Conservation (phyloP, 2,797 vertebrate species). For the Gouania willdenowi region DNA sequence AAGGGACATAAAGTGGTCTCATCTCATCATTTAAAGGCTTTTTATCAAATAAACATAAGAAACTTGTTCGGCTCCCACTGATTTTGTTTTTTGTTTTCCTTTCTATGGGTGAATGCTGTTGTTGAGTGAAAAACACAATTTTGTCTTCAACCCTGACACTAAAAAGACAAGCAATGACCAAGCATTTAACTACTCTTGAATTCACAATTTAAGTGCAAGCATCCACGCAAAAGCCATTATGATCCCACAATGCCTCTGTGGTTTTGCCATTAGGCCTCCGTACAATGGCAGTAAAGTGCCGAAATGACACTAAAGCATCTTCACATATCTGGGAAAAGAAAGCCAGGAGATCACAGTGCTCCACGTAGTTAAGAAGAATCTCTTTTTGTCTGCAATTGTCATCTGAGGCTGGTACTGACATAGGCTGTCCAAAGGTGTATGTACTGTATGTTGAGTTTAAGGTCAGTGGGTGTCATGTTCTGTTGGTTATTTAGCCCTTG, state of each 20-base stretch:
- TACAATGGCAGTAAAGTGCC: constrained; percentile 48
- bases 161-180: constrained; percentile 40
- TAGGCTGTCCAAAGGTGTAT: too few relatives aligned
- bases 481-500: too few relatives aligned
- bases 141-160: constrained; percentile 5
- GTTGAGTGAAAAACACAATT: constrained; percentile 39
- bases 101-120: constrained; percentile 40
- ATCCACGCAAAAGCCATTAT: constrained; percentile 60
- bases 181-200: constrained; percentile 57
- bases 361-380: constrained; percentile 37
- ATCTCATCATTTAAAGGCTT: constrained; percentile 35
- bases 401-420: too few relatives aligned
- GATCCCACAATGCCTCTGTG: constrained; percentile 52
- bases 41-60: constrained; percentile 56
- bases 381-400: too few relatives aligned
- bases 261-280: constrained; percentile 58
- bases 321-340: constrained; percentile 35
- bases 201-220: constrained; percentile 55
- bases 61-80: constrained; percentile 27
- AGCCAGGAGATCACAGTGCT: constrained; percentile 32
- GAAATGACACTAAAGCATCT: constrained; percentile 30
- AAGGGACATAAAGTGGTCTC: constrained; percentile 35
- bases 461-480: too few relatives aligned
- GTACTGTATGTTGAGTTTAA: too few relatives aligned
- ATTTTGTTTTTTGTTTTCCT: constrained; percentile 21